These are phyloP conservation scores for Pelusios castaneus DNA, from an alignment of 2,113 vertebrate species.

Conservation along the genomic window DNA sequence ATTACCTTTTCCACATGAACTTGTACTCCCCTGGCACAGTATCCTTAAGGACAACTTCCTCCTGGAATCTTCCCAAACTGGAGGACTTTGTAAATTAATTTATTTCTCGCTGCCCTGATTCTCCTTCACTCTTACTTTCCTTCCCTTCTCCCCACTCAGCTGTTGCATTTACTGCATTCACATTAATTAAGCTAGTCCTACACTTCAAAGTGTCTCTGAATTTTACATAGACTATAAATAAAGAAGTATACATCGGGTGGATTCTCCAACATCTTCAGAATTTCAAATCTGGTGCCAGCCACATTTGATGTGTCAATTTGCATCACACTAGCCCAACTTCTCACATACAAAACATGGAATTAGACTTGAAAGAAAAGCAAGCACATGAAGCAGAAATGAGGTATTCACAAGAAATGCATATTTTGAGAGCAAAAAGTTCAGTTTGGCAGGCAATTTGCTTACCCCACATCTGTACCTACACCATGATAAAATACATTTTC, in stretches of 20 bases:
- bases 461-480: conserved; percentile 13
- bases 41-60: neutral
- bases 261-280: rapidly evolving
- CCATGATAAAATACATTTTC: conserved; percentile 42
- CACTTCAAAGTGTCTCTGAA: neutral
- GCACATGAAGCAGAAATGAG: neutral
- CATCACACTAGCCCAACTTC: rapidly evolving
- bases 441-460: conserved; percentile 23
- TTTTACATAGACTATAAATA: neutral
- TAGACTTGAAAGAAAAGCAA: neutral
- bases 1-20: neutral
- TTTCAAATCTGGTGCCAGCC: neutral
- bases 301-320: rapidly evolving
- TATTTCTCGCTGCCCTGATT: neutral
- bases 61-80: neutral
- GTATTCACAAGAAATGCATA: neutral
- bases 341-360: neutral
- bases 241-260: rapidly evolving
- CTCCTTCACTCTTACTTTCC: neutral
- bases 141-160: neutral
- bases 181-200: neutral
- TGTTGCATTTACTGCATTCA: neutral
- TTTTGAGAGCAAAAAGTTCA: neutral
- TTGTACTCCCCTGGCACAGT: neutral
- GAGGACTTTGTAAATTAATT: neutral